Evolutionary conservation across 2,113 vertebrate species (phyloP).

Genomic region (Delphinapterus leucas): DNA sequence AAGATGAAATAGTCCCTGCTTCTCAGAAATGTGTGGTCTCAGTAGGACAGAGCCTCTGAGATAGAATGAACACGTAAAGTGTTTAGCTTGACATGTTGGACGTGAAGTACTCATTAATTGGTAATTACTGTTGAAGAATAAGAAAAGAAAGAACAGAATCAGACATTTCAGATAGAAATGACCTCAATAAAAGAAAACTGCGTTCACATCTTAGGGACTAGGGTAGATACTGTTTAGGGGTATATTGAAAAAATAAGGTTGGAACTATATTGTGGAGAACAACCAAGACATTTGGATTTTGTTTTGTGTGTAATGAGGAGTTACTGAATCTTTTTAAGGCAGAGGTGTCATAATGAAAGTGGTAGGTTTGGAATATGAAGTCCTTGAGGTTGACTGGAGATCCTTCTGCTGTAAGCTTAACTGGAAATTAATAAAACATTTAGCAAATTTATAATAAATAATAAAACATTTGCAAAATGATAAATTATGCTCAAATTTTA

Average conservation of each 20-base stretch:
- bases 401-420: not conserved
- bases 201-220: not conserved
- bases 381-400: not conserved
- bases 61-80: not conserved
- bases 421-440: not conserved
- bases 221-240: not conserved
- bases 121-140: not conserved
- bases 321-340: not conserved
- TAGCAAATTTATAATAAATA: not conserved
- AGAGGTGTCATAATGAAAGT: not conserved
- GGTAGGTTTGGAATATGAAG: slow-evolving; percentile 2
- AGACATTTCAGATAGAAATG: not conserved
- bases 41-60: not conserved
- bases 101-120: not conserved
- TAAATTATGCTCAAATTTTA: not conserved
- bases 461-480: slow-evolving; percentile 3
- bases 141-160: slow-evolving; percentile 3
- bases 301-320: not conserved
- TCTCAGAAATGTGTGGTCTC: not conserved
- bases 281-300: not conserved
- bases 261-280: not conserved
- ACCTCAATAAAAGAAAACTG: not conserved
- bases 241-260: not conserved
- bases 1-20: not conserved
- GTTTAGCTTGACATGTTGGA: not conserved